Conservation (phyloP, 2,113 vertebrate genomes). For the Dipodomys stephensi region DNA sequence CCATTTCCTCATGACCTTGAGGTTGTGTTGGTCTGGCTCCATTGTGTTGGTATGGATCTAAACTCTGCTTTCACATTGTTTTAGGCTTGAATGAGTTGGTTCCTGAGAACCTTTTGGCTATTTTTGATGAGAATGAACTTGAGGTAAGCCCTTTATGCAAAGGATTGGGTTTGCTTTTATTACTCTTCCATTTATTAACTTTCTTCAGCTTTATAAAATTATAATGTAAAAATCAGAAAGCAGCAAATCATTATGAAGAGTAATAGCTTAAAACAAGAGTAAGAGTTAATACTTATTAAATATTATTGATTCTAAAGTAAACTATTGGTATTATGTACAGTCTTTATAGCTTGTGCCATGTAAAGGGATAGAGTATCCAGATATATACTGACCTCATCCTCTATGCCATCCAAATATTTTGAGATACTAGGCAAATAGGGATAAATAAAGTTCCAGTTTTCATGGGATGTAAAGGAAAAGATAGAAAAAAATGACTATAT, state of each 20-base stretch:
- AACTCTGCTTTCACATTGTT: constrained; percentile 69
- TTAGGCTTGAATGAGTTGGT: constrained; percentile 97
- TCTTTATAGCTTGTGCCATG: constrained; percentile 26
- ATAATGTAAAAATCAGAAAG: constrained; percentile 45
- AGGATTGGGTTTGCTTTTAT: constrained; percentile 15
- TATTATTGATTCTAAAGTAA: not conserved
- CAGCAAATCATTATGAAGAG: constrained; percentile 17
- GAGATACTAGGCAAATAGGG: not conserved
- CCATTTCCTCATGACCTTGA: not conserved
- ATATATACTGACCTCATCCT: not conserved
- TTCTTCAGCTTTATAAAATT: constrained; percentile 34
- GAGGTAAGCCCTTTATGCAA: constrained; percentile 88
- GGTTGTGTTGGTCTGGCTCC: not conserved
- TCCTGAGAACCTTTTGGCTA: constrained; percentile 98
- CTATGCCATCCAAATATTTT: not conserved
- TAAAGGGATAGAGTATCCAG: not conserved
- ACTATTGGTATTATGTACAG: not conserved
- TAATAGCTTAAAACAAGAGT: not conserved
- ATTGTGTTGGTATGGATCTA: not conserved
- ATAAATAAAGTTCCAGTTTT: not conserved
- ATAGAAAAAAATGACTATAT: not conserved
- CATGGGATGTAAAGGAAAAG: not conserved
- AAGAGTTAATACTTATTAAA: constrained; percentile 16
- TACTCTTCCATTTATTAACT: not conserved
- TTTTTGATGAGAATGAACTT: constrained; percentile 99